A percentile compares a stretch with the other conserved stretches of the same genome.
phyloP scores from a whole-genome alignment of 2,888 invertebrate species.

The Arenicola marina region DNA sequence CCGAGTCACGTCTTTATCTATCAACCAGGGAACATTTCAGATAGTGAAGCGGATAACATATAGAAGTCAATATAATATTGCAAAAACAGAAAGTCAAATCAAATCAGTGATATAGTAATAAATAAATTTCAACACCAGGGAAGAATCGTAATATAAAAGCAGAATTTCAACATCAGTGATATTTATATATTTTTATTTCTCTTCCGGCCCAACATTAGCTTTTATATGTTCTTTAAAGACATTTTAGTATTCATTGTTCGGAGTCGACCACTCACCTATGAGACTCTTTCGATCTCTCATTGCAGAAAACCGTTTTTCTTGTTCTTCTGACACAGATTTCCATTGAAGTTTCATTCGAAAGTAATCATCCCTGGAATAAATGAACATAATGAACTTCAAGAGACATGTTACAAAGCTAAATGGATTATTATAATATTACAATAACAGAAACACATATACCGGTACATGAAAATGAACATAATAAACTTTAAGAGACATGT shows the following conservation, averaged over 20 bases:
- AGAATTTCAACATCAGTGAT: too few species aligned
- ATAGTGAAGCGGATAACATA: too few species aligned
- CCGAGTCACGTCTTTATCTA: conserved; percentile 95
- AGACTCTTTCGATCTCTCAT: conserved; percentile 89
- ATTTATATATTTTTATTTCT: too few species aligned
- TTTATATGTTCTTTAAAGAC: too few species aligned
- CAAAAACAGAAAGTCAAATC: not conserved
- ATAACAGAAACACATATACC: too few species aligned
- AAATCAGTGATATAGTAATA: too few species aligned
- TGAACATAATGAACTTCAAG: too few species aligned
- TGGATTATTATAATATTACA: not conserved
- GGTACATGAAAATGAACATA: not conserved
- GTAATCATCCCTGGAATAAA: conserved; percentile 73
- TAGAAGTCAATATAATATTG: not conserved
- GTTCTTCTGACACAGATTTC: conserved; percentile 84
- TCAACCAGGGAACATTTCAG: not conserved
- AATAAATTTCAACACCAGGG: too few species aligned
- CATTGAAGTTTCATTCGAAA: conserved; percentile 96
- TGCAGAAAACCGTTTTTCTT: conserved; percentile 85
- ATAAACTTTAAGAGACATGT: not conserved
- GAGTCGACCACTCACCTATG: conserved; percentile 67
- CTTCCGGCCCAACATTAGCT: too few species aligned
- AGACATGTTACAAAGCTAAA: too few species aligned
- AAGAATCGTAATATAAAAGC: too few species aligned
- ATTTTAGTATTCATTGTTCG: too few species aligned